Base-by-base conservation (phyloP, 2,113 vertebrate species). In the Protobothrops flavoviridis region DNA sequence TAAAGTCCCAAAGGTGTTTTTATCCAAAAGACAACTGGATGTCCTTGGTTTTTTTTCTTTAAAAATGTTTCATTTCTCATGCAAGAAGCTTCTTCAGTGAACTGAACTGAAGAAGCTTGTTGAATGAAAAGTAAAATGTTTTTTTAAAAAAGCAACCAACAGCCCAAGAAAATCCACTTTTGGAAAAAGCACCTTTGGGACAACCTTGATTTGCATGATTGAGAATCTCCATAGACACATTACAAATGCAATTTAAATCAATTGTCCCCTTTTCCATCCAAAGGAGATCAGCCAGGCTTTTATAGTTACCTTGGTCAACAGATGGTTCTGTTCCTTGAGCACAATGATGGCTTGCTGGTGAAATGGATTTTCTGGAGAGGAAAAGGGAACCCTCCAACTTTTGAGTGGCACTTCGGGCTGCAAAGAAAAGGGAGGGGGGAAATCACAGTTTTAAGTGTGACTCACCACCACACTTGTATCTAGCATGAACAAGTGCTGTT, bases 311-410 rank as follows among this genome's bases (percentile, higher is more conserved):
- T 95, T 92, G 45, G 90, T 93, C 12, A 95, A 56, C 33, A 95
- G 85, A 8, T 89, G 91, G 48, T 95, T 95, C 89, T 95, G 94
- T 9, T 95, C 93, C 33, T 91, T 92, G 12, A 95, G 93, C 59
- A 93, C 56, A 1, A 52, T 48, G 50, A 95, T 52, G 4, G 91
- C 85, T 64, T 93, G 94, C 12, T 89, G 93, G 17, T 91, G 93
- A 56, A 93, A 92, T 0, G 53, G 61, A 48, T 26, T 88, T 55
- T 87, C 87, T 0, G 20, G 4, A 5, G 61, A 89, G n/a, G 29
- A 56, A 43, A 50, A 23, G 4, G 64, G 91, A 5, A 3, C 59
- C 12, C 55, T 87, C 24, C 43, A 50, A 4, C 29, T 13, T 24
- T 10, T 26, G 5, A 55, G 48, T 24, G 50, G 93, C 2, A 26